These are phyloP conservation scores for Epizoanthus illoricatus DNA, from an alignment of 92 coral and sea anemone genomes.

Conservation along the genomic window DNA sequence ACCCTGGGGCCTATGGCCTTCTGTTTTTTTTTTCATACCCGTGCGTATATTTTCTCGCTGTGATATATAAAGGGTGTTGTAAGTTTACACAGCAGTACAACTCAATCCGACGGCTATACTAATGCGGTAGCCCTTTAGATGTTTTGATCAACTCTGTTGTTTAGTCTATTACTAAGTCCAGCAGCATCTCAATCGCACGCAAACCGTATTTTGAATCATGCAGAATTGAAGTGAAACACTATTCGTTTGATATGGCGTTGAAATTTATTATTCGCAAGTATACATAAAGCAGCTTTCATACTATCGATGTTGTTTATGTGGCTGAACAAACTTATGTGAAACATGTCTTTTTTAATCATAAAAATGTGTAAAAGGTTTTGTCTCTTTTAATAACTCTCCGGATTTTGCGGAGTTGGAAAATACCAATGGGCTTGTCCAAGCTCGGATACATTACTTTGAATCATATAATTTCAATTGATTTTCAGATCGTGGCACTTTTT, in stretches of 20 bases:
- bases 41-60: neutral
- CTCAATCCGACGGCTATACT: neutral
- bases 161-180: neutral
- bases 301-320: slow-evolving; percentile 1
- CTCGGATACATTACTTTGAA: too few relatives aligned
- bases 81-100: slow-evolving; percentile 23
- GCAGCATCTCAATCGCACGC: neutral
- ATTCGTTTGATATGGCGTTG: neutral
- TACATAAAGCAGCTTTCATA: neutral
- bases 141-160: neutral
- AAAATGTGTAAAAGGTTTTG: too few relatives aligned
- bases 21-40: neutral
- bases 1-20: neutral
- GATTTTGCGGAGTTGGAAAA: neutral
- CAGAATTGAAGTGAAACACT: neutral
- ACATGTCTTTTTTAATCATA: neutral
- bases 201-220: neutral
- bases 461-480: too few relatives aligned
- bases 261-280: neutral
- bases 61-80: neutral
- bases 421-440: neutral
- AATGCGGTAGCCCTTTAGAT: too few relatives aligned
- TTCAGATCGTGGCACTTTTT: too few relatives aligned
- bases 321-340: slow-evolving; percentile 17
- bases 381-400: neutral